Conservation (phyloP, 2,888 invertebrate species). For the Calliscelio sp. region DNA sequence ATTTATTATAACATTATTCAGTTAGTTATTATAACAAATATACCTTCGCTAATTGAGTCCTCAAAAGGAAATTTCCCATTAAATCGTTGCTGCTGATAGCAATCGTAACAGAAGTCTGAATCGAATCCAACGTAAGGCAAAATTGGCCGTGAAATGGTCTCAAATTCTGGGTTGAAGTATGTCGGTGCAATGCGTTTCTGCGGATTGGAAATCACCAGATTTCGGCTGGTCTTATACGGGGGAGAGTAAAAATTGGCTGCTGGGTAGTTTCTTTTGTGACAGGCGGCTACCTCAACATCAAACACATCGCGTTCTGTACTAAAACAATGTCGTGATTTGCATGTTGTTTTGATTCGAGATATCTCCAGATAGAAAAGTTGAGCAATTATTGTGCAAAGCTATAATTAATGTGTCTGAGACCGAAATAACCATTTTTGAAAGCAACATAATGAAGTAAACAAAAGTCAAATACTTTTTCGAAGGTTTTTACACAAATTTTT, state of each 20-base stretch:
- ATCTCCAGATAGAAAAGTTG: conserved; percentile 2
- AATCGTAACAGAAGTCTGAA: conserved; percentile 46
- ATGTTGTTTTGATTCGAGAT: not conserved
- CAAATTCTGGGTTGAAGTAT: conserved; percentile 81
- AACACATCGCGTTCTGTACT: conserved; percentile 81
- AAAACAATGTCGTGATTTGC: conserved; percentile 51
- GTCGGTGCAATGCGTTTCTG: conserved; percentile 73
- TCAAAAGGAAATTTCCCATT: no score
- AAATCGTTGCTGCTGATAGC: conserved; percentile 21
- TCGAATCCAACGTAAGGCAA: conserved; percentile 77
- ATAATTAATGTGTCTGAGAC: no score
- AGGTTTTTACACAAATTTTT: no score
- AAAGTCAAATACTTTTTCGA: no score
- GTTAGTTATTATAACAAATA: not conserved
- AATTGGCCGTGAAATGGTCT: conserved; percentile 81
- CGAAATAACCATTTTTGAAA: no score
- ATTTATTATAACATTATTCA: no score
- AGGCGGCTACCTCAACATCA: conserved; percentile 78
- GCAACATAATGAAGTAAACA: no score
- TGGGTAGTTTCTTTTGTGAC: conserved; percentile 81
- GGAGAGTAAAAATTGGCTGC: conserved; percentile 78
- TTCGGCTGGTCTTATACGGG: conserved; percentile 67
- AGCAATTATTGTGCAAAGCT: not conserved
- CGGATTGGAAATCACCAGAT: conserved; percentile 55
- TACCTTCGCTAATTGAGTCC: conserved; percentile 32